Evolutionary conservation across 2,888 invertebrate genomes (phyloP), one percentile per base, ranked within the genome.

Genomic region (Punctoribates punctum): DNA sequence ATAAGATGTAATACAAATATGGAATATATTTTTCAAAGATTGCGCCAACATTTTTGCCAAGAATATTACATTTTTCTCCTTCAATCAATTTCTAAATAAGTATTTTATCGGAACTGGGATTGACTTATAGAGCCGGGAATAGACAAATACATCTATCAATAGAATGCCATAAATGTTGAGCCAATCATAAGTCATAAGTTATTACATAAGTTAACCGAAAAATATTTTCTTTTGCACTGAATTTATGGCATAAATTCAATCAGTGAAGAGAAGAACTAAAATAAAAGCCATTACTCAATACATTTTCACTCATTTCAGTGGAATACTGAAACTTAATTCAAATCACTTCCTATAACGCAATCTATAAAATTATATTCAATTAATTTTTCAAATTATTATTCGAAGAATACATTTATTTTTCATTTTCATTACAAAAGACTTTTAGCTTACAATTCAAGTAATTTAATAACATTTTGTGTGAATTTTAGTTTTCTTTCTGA

Each of bases 81-180:
- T 42, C 42, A 42, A 42, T 42, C 42, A 13, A 42, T 42, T 42
- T 42, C 6, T 42, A 42, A 42, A 42, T 42, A 42, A 42, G 42
- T 42, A 42, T 42, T 54, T 54, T 23, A 54, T 54, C 54, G 23
- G n/a, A 8, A 20, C 6, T 54, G 3, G 23, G 23, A 54, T 54
- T 54, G 54, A 54, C 54, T 54, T 54, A 54, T 54, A 54, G 54
- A 11, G 42, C 42, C 54, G 4, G 23, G 13, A 54, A 54, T 54
- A 54, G 54, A 54, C 54, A 54, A 54, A 54, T 20, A 42, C 54
- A 54, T 54, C 54, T 23, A 54, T 54, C 54, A 54, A 54, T 54
- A 54, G 20, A 54, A 54, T 54, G 54, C 54, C 54, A 54, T 54
- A 54, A 54, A 54, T 54, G 54, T 54, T 54, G 54, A 54, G n/a